Conservation (phyloP, 2,113 vertebrate species). For the Rhabdomys dilectus region DNA sequence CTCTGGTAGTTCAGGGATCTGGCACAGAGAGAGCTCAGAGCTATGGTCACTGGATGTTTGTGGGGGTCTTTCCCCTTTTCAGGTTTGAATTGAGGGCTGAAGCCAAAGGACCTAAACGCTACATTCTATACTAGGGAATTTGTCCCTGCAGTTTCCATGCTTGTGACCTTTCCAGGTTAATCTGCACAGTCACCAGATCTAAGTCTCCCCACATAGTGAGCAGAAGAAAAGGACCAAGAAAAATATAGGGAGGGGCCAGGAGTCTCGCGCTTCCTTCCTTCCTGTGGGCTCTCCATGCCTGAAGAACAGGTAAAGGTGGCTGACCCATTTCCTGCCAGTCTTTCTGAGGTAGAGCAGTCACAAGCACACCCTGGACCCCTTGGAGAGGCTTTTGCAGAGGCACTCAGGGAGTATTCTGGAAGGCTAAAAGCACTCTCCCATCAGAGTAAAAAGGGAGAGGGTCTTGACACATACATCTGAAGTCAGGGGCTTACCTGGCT, state of each 20-base stretch:
- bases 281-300: neutral
- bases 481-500: neutral
- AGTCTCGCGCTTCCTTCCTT: neutral
- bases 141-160: neutral
- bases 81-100: neutral
- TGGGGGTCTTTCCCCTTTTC: neutral
- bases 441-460: neutral
- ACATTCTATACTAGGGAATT: neutral
- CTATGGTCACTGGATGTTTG: neutral
- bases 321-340: accelerated
- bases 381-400: neutral
- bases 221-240: neutral
- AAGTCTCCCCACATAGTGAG: neutral
- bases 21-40: neutral
- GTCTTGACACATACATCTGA: neutral
- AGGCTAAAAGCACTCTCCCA: neutral
- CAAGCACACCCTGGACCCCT: no score
- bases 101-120: neutral
- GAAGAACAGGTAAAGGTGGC: accelerated
- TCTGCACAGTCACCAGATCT: neutral
- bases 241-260: neutral
- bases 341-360: neutral
- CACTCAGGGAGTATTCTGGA: neutral
- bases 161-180: neutral
- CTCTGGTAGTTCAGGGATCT: no score